Conservation (phyloP, 2,113 vertebrate species). For the Corythoichthys intestinalis region DNA sequence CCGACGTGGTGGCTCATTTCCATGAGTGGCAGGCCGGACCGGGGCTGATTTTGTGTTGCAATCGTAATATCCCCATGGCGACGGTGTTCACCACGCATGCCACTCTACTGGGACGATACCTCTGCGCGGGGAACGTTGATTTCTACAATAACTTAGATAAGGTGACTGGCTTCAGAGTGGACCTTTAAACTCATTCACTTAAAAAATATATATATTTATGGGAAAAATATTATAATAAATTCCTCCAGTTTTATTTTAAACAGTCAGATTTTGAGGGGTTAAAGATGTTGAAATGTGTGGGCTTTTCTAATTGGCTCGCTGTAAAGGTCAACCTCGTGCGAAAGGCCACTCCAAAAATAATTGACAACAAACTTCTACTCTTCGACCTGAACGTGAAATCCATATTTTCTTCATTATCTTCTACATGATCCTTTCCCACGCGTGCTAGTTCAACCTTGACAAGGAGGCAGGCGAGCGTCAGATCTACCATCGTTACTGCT, state of each 20-base stretch:
- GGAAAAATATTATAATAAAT: too few relatives aligned
- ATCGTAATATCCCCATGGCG: slow-evolving; percentile 82
- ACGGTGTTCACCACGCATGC: slow-evolving; percentile 96
- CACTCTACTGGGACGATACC: slow-evolving; percentile 88
- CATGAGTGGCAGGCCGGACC: slow-evolving; percentile 94
- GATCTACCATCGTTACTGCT: slow-evolving; percentile 95
- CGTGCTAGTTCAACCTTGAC: slow-evolving; percentile 86
- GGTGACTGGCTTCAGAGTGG: slow-evolving; percentile 54
- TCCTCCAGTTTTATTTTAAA: too few relatives aligned
- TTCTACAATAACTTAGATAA: slow-evolving; percentile 95
- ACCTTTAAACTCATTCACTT: too few relatives aligned
- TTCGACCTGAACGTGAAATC: background rate
- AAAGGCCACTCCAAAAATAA: slow-evolving; percentile 59
- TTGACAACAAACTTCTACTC: slow-evolving; percentile 46
- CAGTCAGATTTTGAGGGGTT: too few relatives aligned
- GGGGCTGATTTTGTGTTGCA: slow-evolving; percentile 83
- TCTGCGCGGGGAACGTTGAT: slow-evolving; percentile 90
- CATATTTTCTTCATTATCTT: slow-evolving; percentile 8
- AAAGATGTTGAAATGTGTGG: slow-evolving; percentile 8
- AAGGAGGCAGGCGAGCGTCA: slow-evolving; percentile 92
- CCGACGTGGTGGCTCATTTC: slow-evolving; percentile 84
- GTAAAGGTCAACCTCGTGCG: slow-evolving; percentile 56
- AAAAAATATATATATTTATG: too few relatives aligned
- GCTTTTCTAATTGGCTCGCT: slow-evolving; percentile 57
- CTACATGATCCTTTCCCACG: background rate